phyloP scores from a whole-genome alignment of 2,797 vertebrate genomes.

The Streptopelia turtur region DNA sequence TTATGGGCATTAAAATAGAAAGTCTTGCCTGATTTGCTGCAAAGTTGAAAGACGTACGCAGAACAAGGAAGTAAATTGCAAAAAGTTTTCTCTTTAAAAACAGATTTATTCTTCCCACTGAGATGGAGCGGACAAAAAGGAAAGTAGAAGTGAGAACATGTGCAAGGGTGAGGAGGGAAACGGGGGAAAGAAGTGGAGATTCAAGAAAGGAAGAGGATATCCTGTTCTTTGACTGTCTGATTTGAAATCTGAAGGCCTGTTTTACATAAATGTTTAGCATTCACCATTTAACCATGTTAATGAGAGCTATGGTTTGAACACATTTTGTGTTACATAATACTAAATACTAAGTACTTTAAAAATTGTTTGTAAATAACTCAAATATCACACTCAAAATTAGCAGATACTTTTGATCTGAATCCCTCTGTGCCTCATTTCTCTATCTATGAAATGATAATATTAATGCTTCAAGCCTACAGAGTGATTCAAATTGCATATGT shows the following conservation, averaged over 20 bases:
- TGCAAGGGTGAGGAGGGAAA: neutral
- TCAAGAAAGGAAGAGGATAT: neutral
- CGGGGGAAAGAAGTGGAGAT: fast-evolving
- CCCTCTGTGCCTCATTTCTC: slow-evolving; percentile 19
- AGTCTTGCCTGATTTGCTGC: neutral
- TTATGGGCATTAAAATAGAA: neutral
- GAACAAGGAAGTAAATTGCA: neutral
- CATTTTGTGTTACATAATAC: neutral
- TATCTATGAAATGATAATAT: neutral
- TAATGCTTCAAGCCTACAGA: neutral
- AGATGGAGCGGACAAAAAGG: neutral
- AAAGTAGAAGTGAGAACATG: neutral
- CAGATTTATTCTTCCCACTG: neutral
- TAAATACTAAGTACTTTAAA: neutral
- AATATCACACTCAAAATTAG: slow-evolving; percentile 16
- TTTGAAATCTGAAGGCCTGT: neutral
- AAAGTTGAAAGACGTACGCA: neutral
- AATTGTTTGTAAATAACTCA: neutral
- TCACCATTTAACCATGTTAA: neutral
- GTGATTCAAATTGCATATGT: neutral
- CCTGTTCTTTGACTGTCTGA: neutral
- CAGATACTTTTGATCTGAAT: slow-evolving; percentile 35
- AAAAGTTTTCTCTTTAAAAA: neutral
- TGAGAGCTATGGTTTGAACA: neutral
- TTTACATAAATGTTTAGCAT: neutral